Evolutionary conservation across 1,140 invertebrate genomes (phyloP), one percentile per base, ranked within the genome.

Genomic region (Diachasmimorpha longicaudata): DNA sequence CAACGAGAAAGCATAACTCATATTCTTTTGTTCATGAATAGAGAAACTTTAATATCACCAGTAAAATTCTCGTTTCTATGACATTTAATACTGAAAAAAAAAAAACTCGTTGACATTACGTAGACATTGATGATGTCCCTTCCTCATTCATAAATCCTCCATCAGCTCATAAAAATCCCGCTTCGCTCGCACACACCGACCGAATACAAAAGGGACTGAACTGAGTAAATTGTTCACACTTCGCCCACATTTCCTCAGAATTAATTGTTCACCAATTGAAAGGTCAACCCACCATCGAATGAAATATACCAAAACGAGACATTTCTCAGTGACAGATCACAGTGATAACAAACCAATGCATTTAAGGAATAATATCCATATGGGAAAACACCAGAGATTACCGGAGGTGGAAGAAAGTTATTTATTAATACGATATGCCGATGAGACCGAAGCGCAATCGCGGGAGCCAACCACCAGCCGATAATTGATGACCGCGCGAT

Each of bases 221-320:
- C 4, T 81, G 81, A 82, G 81, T 82, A 79, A 76, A 82, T 79
- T 79, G 79, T 81, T 81, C 76, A 67, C 80, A 77, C 81, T 77
- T 82, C 81, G 80, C 81, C 81, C 81, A 82, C 81, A 80, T 79
- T 71, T 37, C 19, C 14, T 58, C 2, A 66, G 25, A 79, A 66
- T 79, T 55, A 55, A 67, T 67, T 67, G 48, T 42, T n/a, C 13
- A 19, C 14, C 48, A 55, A 55, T 55, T 16, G 48, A 55, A 55
- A 55, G 48, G 48, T 55, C 48, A 55, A 55, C 0, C 9, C 1
- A 10, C 1, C 19, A 55, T 42, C 9, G 39, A 55, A 16, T n/a
- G 44, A 16, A 58, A 58, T 21, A 58, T 58, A 19, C 48, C 48
- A 55, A 55, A 55, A 55, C n/a, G 9, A 8, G n/a, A 55, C 19